phyloP scores from a whole-genome alignment of 2,888 invertebrate species.

The Coenonympha glycerion region DNA sequence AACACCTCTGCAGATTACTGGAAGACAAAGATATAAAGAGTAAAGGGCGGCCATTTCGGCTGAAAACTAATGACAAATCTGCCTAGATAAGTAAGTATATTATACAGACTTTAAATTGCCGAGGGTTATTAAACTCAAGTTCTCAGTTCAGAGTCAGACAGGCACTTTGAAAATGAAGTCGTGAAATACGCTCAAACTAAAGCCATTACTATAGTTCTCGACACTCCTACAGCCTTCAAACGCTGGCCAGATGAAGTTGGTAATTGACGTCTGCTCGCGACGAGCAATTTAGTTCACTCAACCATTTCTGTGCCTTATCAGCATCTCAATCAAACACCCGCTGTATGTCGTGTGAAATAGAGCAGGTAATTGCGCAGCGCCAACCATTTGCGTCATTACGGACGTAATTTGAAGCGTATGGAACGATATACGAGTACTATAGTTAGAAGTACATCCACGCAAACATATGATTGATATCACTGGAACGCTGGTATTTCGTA shows the following conservation, averaged over 20 bases:
- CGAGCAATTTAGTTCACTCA: constrained; percentile 58
- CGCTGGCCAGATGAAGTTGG: constrained; percentile 50
- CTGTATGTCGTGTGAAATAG: constrained; percentile 26
- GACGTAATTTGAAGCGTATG: constrained; percentile 68
- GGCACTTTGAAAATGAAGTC: constrained; percentile 2
- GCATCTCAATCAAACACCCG: constrained; percentile 29
- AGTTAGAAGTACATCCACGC: constrained; percentile 57
- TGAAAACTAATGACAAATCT: too few species aligned
- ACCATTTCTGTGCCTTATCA: constrained; percentile 44
- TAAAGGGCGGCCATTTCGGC: too few species aligned
- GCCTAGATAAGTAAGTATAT: too few species aligned
- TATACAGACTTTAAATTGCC: not conserved
- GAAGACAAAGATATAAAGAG: too few species aligned
- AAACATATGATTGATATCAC: constrained; percentile 68
- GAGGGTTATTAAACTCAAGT: not conserved
- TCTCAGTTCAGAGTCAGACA: not conserved
- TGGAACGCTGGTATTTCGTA: constrained; percentile 2
- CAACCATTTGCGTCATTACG: constrained; percentile 59
- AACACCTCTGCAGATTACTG: too few species aligned
- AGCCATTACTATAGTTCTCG: constrained; percentile 7
- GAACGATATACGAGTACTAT: too few species aligned
- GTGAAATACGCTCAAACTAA: constrained; percentile 11
- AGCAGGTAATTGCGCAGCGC: constrained; percentile 31
- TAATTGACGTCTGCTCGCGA: constrained; percentile 63
- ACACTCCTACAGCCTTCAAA: constrained; percentile 26